Evolutionary conservation across 2,797 vertebrate genomes (phyloP).

Genomic region (Paratrypauchen microcephalus): DNA sequence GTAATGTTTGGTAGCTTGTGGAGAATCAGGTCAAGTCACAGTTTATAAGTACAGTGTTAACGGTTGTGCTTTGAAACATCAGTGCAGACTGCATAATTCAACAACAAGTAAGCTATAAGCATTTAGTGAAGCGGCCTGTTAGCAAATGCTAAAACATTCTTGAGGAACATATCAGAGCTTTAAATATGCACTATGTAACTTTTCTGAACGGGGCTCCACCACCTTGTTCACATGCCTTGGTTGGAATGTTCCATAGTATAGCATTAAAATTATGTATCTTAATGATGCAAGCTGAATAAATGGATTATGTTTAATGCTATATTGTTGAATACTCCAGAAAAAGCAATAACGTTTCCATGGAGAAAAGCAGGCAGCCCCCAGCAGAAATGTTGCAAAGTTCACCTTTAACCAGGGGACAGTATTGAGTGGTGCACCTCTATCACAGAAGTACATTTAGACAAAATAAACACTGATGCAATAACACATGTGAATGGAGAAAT

Average conservation of each 20-base stretch:
- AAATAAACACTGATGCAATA: slow-evolving; percentile 25
- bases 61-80: slow-evolving; percentile 46
- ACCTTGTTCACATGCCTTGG: too few species aligned
- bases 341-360: too few species aligned
- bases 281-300: too few species aligned
- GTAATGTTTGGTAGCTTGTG: slow-evolving; percentile 52
- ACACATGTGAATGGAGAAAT: slow-evolving; percentile 23
- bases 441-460: slow-evolving; percentile 15
- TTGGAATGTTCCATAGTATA: too few species aligned
- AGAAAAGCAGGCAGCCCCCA: too few species aligned
- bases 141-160: neutral
- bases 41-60: slow-evolving; percentile 58
- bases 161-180: neutral
- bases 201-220: too few species aligned
- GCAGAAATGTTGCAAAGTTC: too few species aligned
- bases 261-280: too few species aligned
- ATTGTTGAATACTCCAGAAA: too few species aligned
- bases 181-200: too few species aligned
- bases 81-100: slow-evolving; percentile 23
- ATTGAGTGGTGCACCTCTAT: slow-evolving; percentile 3
- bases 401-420: neutral
- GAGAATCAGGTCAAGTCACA: slow-evolving; percentile 62
- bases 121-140: neutral
- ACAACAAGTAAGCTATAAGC: slow-evolving; percentile 11
- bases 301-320: too few species aligned